phyloP scores from a whole-genome alignment of 2,113 vertebrate genomes.

The Eulemur rufifrons region DNA sequence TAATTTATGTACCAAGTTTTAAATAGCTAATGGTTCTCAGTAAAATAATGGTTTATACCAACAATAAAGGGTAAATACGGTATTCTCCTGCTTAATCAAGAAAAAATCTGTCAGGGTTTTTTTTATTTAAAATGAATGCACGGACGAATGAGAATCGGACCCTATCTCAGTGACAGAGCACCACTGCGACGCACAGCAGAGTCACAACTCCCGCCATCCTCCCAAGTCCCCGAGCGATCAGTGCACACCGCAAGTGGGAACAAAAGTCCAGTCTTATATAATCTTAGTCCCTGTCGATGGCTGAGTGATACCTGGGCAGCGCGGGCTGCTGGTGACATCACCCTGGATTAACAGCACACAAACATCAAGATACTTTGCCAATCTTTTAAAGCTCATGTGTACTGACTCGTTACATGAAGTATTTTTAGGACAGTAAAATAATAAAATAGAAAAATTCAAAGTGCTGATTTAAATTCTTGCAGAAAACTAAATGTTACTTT shows the following conservation, averaged over 20 bases:
- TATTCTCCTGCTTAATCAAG: conserved; percentile 64
- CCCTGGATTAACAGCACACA: neutral
- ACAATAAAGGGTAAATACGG: conserved; percentile 80
- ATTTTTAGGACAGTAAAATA: neutral
- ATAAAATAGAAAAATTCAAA: neutral
- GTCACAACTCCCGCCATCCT: neutral
- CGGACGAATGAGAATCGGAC: conserved; percentile 3
- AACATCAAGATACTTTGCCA: neutral
- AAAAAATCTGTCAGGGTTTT: conserved; percentile 34
- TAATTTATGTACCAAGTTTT: conserved; percentile 88
- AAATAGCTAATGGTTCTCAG: conserved; percentile 85
- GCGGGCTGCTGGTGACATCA: rapidly evolving
- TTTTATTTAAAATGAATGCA: conserved; percentile 45
- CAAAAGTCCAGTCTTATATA: neutral
- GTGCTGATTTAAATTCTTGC: neutral
- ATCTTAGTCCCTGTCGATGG: neutral
- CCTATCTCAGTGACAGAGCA: neutral
- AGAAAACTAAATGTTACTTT: neutral
- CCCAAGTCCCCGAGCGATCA: conserved; percentile 12
- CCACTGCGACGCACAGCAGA: neutral
- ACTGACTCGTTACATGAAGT: neutral
- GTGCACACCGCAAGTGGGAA: neutral
- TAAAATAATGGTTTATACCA: conserved; percentile 82
- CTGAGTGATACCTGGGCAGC: neutral
- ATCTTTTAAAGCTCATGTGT: neutral